These are phyloP conservation scores for Riptortus pedestris DNA, from an alignment of 1,140 invertebrate species.

Conservation along the genomic window DNA sequence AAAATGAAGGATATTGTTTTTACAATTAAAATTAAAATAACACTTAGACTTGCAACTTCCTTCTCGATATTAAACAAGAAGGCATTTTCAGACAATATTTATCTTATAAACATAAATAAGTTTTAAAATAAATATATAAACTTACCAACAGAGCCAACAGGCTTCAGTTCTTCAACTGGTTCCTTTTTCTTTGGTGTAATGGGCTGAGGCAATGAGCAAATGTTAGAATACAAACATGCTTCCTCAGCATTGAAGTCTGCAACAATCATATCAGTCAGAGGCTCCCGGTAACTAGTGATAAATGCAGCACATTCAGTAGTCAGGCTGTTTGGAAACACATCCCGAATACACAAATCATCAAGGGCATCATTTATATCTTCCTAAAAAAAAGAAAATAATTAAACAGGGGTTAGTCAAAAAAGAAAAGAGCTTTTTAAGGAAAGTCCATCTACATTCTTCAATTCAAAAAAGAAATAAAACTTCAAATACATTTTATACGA, in stretches of 20 bases:
- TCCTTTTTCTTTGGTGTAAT: background rate
- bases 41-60: no score
- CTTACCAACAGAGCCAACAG: slow-evolving; percentile 52
- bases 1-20: no score
- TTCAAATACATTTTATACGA: no score
- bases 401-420: background rate
- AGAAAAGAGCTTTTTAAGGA: no score
- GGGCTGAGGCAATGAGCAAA: slow-evolving; percentile 44
- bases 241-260: slow-evolving; percentile 65
- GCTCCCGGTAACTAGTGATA: slow-evolving; percentile 60
- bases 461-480: background rate
- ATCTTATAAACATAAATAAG: no score
- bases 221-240: slow-evolving; percentile 62
- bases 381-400: slow-evolving; percentile 39
- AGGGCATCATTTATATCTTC: slow-evolving; percentile 56
- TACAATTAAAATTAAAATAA: no score
- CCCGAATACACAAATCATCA: slow-evolving; percentile 56
- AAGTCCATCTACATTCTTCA: no score
- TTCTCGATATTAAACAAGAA: no score
- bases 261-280: slow-evolving; percentile 64
- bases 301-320: slow-evolving; percentile 58
- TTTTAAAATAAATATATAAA: slow-evolving; percentile 9
- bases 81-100: no score
- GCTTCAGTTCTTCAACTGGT: slow-evolving; percentile 40
- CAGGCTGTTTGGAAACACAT: slow-evolving; percentile 48